Conservation (phyloP, 2,113 vertebrate genomes). For the Halichoerus grypus region DNA sequence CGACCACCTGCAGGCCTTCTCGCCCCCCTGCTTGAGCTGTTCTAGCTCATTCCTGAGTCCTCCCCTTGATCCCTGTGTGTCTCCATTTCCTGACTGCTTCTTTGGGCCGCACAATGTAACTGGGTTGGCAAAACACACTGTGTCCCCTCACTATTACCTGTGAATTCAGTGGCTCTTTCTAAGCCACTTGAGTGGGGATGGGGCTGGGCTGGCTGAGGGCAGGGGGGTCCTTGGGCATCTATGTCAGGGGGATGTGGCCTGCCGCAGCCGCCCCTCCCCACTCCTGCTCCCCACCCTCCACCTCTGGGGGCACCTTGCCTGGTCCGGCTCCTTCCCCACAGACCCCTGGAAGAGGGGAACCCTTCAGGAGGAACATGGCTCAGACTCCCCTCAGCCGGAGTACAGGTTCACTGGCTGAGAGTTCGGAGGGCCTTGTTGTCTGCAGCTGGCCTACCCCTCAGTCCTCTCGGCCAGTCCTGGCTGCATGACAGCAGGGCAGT, state of each 20-base stretch:
- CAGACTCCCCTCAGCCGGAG: neutral
- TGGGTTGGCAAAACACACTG: neutral
- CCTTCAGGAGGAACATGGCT: neutral
- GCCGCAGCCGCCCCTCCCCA: neutral
- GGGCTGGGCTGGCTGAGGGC: neutral
- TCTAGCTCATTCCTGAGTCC: neutral
- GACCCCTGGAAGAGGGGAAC: neutral
- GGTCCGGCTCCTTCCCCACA: neutral
- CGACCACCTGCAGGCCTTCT: neutral
- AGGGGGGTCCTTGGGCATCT: neutral
- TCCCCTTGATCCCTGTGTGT: neutral
- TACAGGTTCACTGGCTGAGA: neutral
- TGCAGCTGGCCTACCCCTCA: neutral
- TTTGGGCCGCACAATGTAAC: neutral
- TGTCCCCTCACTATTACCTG: neutral
- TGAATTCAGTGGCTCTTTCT: neutral
- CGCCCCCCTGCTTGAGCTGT: neutral
- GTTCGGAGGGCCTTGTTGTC: accelerated
- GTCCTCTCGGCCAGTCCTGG: accelerated
- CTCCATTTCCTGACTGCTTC: neutral
- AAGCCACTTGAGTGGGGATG: neutral
- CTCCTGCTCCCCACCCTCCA: neutral
- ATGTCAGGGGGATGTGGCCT: neutral
- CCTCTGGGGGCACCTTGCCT: neutral
- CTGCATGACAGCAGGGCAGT: neutral